Evolutionary conservation across 2,113 vertebrate species (phyloP).

Genomic region (Lonchura striata): DNA sequence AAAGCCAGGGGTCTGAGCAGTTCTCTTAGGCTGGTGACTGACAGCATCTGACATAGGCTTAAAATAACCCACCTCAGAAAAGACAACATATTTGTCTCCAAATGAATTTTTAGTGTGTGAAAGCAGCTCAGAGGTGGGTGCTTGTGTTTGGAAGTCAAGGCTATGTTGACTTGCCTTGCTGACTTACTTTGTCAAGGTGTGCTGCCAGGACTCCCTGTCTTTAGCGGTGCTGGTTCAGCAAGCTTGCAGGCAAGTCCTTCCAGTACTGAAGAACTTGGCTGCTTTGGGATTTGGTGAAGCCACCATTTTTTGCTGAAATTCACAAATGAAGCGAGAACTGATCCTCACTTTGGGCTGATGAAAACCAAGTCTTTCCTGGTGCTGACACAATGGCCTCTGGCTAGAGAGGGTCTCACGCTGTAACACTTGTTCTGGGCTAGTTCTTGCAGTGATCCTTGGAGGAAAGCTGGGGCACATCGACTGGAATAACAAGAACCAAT

Average conservation of each 20-base stretch:
- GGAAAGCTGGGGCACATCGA: background rate
- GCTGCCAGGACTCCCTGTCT: background rate
- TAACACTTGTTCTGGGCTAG: background rate
- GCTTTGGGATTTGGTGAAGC: background rate
- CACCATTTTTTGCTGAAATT: background rate
- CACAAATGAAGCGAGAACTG: rapidly evolving
- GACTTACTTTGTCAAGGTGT: background rate
- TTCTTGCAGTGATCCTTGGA: background rate
- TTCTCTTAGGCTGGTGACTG: conserved; percentile 60
- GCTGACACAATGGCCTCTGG: conserved; percentile 2
- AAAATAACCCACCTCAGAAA: conserved; percentile 21
- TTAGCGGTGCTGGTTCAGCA: background rate
- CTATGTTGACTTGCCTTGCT: background rate
- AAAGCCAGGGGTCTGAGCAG: conserved; percentile 17
- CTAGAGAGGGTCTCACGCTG: background rate
- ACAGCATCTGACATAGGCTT: conserved; percentile 49
- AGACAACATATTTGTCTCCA: background rate
- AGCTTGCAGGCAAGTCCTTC: background rate
- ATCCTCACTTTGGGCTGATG: background rate
- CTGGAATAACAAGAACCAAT: conserved; percentile 51
- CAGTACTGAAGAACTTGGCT: background rate
- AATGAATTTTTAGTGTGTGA: background rate
- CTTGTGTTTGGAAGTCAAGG: background rate
- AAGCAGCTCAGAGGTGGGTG: background rate
- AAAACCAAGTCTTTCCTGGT: background rate